Evolutionary conservation across 2,113 vertebrate genomes (phyloP), one percentile per base, ranked within the genome.

Genomic region (Poeciliopsis occidentalis): DNA sequence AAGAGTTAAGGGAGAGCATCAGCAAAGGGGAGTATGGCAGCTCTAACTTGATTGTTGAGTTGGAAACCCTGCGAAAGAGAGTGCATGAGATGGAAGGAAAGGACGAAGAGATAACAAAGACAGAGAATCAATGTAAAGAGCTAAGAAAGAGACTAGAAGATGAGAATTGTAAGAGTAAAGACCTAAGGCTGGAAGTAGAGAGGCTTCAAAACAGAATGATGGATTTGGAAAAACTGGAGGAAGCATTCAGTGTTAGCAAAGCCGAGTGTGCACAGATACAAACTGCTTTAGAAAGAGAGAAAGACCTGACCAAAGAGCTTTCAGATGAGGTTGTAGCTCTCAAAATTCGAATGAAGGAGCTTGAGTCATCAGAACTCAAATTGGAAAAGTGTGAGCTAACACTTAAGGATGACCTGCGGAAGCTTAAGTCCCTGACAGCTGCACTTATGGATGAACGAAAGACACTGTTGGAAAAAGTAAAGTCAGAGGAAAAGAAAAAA

Each of bases 61-160:
- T 99, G 72, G 98, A 99, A 90, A 98, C 95, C 74, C 94, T 99
- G 27, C 94, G 96, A 19, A 98, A 98, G 77, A 94, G 93, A 0
- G 95, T 99, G 7, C 92, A 98, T 63, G 97, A 99, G 89, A 98
- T 99, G 97, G 97, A 99, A 80, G 97, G 97, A 15, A 99, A 99
- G 71, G 98, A 99, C 32, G 97, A 98, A 73, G 98, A 99, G 85
- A 97, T 99, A 86, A 97, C 94, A 0, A 98, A 97, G 87, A 96
- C 96, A 0, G 98, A 99, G 91, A 94, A 93, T 67, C 96, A 97
- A 73, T 98, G 96, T 87, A 95, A 94, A 75, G 97, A 98, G 65
- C 80, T 99, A 26, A 95, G 93, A 87, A 98, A 96, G 82, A 97
- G 95, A 80, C 90, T 99, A 8, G 95, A 97, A 26, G 95, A 96